A percentile compares a stretch with the other conserved stretches of the same genome.
phyloP scores from a whole-genome alignment of 64 coral and sea anemone species.

The Dendronephthya gigantea region DNA sequence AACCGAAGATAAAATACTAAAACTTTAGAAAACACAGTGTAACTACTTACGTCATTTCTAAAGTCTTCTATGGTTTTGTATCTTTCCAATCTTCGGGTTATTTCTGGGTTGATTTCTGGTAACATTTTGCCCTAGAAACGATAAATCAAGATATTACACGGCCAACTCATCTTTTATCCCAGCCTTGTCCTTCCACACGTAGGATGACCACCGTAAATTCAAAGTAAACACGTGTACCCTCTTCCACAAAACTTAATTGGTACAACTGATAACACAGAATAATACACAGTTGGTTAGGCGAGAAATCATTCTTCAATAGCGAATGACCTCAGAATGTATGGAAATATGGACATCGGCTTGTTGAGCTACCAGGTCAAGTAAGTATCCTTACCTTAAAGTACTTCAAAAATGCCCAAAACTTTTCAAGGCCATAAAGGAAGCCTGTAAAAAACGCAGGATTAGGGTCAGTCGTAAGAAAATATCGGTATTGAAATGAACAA shows the following conservation, averaged over 20 bases:
- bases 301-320: no score
- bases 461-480: neutral
- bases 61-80: slow-evolving; percentile 99
- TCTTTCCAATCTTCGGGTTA: slow-evolving; percentile 61
- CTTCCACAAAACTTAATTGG: no score
- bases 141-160: no score
- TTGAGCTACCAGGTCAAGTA: neutral
- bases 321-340: no score
- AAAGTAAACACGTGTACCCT: no score
- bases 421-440: slow-evolving; percentile 93
- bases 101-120: slow-evolving; percentile 74
- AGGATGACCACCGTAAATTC: no score
- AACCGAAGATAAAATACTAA: neutral
- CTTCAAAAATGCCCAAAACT: slow-evolving; percentile 99
- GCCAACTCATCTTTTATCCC: no score
- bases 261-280: no score
- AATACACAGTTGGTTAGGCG: no score
- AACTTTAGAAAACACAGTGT: no score
- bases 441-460: slow-evolving; percentile 18
- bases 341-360: no score
- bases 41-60: slow-evolving; percentile 81
- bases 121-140: slow-evolving; percentile 55
- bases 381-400: slow-evolving; percentile 73
- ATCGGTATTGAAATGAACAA: neutral
- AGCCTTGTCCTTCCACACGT: no score